phyloP scores from a whole-genome alignment of 1,140 invertebrate genomes.

The Caenorhabditis brenneri region DNA sequence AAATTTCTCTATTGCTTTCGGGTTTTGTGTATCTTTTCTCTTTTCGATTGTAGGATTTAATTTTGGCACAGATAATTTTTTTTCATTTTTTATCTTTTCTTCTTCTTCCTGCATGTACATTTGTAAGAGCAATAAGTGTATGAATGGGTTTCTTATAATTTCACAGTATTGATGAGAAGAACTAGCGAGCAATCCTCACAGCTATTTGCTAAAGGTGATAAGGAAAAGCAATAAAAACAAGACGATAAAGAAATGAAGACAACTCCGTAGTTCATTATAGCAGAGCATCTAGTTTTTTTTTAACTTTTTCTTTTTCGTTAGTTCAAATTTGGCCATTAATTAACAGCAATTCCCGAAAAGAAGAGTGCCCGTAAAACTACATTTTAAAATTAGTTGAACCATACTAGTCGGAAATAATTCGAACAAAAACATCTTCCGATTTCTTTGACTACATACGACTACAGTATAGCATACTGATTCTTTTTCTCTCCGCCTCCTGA shows the following conservation, averaged over 20 bases:
- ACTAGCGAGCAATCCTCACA: not conserved
- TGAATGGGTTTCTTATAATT: not conserved
- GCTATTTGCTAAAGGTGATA: not conserved
- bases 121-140: conserved; percentile 25
- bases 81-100: not conserved
- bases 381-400: too few relatives aligned
- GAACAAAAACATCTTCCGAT: not conserved
- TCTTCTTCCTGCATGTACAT: not conserved
- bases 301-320: too few relatives aligned
- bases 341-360: too few relatives aligned
- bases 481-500: not conserved
- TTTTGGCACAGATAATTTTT: not conserved
- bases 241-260: not conserved
- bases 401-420: too few relatives aligned
- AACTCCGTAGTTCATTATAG: not conserved
- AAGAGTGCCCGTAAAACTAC: too few relatives aligned
- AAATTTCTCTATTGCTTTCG: not conserved
- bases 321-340: too few relatives aligned
- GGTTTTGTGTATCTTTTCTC: not conserved
- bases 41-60: conserved; percentile 17
- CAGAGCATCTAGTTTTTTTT: too few relatives aligned
- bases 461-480: conserved; percentile 25
- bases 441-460: conserved; percentile 9
- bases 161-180: not conserved
- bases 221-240: conserved; percentile 30